phyloP scores from a whole-genome alignment of 2,888 invertebrate genomes.

The Pyrochroa serraticornis region DNA sequence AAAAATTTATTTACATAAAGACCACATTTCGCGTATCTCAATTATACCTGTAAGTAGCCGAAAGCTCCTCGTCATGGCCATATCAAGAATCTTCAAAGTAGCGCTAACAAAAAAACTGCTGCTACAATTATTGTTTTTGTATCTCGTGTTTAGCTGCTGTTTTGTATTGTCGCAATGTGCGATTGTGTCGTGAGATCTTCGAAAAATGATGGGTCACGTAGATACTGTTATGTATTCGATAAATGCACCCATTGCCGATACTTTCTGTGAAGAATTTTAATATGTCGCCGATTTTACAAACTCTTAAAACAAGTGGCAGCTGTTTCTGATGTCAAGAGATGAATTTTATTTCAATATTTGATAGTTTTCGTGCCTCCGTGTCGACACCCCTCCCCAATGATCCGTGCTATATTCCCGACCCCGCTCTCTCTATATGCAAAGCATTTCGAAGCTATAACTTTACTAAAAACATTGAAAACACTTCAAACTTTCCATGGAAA shows the following conservation, averaged over 20 bases:
- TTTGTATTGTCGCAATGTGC: too few species aligned
- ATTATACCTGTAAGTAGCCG: too few species aligned
- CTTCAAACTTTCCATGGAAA: constrained; percentile 53
- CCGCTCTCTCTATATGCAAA: constrained; percentile 57
- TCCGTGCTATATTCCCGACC: constrained; percentile 36
- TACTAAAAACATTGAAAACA: constrained; percentile 58
- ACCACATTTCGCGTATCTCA: too few species aligned
- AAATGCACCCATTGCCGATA: constrained; percentile 45
- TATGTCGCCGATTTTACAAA: constrained; percentile 59
- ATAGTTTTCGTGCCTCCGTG: constrained; percentile 57
- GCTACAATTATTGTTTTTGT: too few species aligned
- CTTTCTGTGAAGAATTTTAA: constrained; percentile 55
- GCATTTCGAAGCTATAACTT: constrained; percentile 58
- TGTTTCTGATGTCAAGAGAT: constrained; percentile 60
- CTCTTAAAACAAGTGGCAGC: constrained; percentile 60
- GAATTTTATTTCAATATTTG: constrained; percentile 63
- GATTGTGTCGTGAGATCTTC: constrained; percentile 18
- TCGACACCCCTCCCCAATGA: constrained; percentile 46
- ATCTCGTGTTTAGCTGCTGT: too few species aligned
- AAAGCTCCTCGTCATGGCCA: too few species aligned
- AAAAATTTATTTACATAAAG: too few species aligned
- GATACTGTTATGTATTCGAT: constrained; percentile 34
- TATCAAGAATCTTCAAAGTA: too few species aligned
- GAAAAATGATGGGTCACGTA: constrained; percentile 33
- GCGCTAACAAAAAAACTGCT: too few species aligned